Evolutionary conservation across 2,797 vertebrate genomes (phyloP), one percentile per base, ranked within the genome.

Genomic region (Sternarchorhynchus goeldii): DNA sequence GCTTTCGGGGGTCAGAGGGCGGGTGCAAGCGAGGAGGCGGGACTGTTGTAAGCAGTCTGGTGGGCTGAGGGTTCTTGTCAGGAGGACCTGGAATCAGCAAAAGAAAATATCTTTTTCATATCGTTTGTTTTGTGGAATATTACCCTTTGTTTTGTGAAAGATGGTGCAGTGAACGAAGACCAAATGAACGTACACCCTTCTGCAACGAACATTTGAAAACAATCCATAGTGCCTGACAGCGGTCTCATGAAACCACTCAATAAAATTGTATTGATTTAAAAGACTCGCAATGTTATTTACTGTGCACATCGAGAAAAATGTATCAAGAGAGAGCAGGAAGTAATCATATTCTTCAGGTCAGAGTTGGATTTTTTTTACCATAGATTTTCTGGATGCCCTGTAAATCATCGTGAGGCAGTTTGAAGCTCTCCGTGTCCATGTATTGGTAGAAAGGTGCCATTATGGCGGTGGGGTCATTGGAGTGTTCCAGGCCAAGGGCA

Each of bases 61-160:
- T 99, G 1, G 98, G 97, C 88, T 97, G 95, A 71, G 94, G 94
- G 56, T 94, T 95, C 91, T 94, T 97, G 89, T 98, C 96, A 81
- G 98, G 98, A 85, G 97, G 98, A 92, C 98, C 98, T 99, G 86
- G 7, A 80, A 64, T 56, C 2, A 67, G 53, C 8, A 50, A 50
- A 53, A 31, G 18, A 60, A 21, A 78, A 63, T 36, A 21, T n/a
- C 62, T 18, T 17, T n/a, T n/a, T 58, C 32, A 67, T 76, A 50
- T 21, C 18, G 6, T 69, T 66, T 10, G 10, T 45, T 45, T 45
- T 45, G 41, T 7, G 41, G 41, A 45, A 8, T 45, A 45, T 45
- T 45, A 25, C 1, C 25, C 39, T 41, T 41, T 41, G 10, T 41
- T 41, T 41, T 41, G 39, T 41, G 39, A 6, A 41, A 41, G 25